Percentiles rank a stretch among this genome's conserved stretches.
Conservation (phyloP, 2,797 vertebrate genomes). For the Tokudaia tokunoshimensis region DNA sequence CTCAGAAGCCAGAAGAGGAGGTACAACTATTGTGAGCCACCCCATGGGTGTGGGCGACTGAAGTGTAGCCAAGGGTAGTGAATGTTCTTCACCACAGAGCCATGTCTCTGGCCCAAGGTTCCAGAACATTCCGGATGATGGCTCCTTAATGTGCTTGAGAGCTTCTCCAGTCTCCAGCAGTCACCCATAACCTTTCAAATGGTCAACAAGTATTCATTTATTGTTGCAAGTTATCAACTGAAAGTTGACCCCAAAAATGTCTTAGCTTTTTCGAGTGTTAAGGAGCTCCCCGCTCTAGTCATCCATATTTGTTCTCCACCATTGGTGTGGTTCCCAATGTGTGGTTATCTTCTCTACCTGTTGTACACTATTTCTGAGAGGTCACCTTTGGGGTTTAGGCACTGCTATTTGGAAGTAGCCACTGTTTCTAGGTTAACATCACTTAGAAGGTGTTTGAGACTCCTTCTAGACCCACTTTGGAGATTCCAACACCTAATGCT, state of each 20-base stretch:
- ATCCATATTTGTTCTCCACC: too few relatives aligned
- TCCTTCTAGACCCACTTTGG: background rate
- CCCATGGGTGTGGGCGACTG: too few relatives aligned
- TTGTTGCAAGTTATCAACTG: background rate
- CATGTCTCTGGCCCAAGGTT: background rate
- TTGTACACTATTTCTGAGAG: background rate
- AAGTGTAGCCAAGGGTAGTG: background rate
- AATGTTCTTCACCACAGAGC: background rate
- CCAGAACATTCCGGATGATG: background rate
- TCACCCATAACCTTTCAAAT: background rate
- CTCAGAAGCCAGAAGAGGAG: background rate
- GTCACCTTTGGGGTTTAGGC: background rate
- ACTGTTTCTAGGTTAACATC: background rate
- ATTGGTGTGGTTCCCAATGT: accelerated
- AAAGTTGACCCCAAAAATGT: background rate
- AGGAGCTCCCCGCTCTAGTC: background rate
- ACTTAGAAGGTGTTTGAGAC: background rate
- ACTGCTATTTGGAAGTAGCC: background rate
- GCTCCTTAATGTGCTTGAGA: background rate
- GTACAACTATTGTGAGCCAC: too few relatives aligned
- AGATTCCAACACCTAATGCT: background rate
- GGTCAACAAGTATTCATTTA: background rate
- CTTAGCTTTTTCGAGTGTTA: background rate
- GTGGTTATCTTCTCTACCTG: background rate
- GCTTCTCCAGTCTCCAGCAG: background rate